Evolutionary conservation across 2,113 vertebrate species (phyloP).

Genomic region (Petroica traversi): DNA sequence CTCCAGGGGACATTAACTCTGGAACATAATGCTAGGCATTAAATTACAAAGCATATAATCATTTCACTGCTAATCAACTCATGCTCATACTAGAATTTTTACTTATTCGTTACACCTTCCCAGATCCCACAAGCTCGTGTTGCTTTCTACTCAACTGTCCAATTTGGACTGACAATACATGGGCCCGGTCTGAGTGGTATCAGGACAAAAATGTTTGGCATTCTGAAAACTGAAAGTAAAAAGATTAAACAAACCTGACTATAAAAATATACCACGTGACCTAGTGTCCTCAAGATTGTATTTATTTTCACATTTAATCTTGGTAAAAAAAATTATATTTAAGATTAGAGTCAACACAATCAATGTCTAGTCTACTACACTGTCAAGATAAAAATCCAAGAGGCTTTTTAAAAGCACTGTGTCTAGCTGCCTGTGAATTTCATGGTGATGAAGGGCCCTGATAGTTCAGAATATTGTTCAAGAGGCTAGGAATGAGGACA

Average conservation of each 20-base stretch:
- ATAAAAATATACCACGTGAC: background rate
- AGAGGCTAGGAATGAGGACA: background rate
- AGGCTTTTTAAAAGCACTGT: background rate
- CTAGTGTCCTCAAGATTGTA: background rate
- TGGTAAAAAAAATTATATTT: background rate
- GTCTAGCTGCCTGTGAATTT: background rate
- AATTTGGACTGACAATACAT: background rate
- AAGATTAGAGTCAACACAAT: background rate
- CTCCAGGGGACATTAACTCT: slow-evolving; percentile 48
- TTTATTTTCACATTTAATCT: slow-evolving; percentile 24
- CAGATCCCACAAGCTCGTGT: background rate
- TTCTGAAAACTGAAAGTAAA: background rate
- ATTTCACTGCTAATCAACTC: slow-evolving; percentile 33
- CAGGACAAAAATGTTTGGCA: background rate
- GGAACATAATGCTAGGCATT: slow-evolving; percentile 27
- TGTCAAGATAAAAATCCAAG: background rate
- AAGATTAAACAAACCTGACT: background rate
- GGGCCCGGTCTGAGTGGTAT: background rate
- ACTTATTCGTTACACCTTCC: background rate
- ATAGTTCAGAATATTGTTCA: background rate
- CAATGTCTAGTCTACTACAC: background rate
- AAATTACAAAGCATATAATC: slow-evolving; percentile 36
- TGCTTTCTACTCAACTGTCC: background rate
- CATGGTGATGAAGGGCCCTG: background rate
- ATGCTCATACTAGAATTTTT: background rate